phyloP scores from a whole-genome alignment of 2,888 invertebrate species.

The Salticus scenicus region DNA sequence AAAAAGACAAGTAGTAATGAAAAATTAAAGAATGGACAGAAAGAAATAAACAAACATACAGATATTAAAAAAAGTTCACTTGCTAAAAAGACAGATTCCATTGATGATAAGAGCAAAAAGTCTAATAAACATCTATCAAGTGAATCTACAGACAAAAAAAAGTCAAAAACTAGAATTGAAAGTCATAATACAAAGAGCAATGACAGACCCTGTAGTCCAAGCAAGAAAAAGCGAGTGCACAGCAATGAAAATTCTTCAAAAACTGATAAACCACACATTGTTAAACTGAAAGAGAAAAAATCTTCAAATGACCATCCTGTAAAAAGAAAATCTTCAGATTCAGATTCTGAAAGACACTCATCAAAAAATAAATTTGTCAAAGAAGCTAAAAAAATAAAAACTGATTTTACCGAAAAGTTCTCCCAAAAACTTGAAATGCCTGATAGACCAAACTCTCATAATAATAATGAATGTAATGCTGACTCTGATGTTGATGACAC shows the following conservation, averaged over 20 bases:
- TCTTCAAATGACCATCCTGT: not conserved
- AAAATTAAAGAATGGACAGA: not conserved
- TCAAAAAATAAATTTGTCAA: not conserved
- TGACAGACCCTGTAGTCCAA: not conserved
- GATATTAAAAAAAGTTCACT: slow-evolving; percentile 5
- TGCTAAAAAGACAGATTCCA: slow-evolving; percentile 1
- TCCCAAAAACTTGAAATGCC: not conserved
- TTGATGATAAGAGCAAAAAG: not conserved
- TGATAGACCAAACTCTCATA: not conserved
- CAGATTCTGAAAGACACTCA: not conserved
- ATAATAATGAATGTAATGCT: not conserved
- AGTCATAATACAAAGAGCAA: slow-evolving; percentile 23
- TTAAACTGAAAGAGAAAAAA: not conserved
- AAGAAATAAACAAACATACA: slow-evolving; percentile 8
- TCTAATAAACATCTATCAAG: not conserved
- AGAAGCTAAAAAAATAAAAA: not conserved
- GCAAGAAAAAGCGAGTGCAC: slow-evolving; percentile 21
- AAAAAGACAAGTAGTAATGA: slow-evolving; percentile 12
- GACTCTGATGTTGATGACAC: not conserved
- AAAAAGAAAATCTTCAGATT: slow-evolving; percentile 27
- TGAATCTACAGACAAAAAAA: not conserved
- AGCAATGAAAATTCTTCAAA: not conserved
- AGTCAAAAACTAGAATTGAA: slow-evolving; percentile 30
- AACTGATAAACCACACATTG: not conserved
- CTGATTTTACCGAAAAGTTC: too few relatives aligned